phyloP scores from a whole-genome alignment of 2,113 vertebrate genomes.

The Notechis scutatus region DNA sequence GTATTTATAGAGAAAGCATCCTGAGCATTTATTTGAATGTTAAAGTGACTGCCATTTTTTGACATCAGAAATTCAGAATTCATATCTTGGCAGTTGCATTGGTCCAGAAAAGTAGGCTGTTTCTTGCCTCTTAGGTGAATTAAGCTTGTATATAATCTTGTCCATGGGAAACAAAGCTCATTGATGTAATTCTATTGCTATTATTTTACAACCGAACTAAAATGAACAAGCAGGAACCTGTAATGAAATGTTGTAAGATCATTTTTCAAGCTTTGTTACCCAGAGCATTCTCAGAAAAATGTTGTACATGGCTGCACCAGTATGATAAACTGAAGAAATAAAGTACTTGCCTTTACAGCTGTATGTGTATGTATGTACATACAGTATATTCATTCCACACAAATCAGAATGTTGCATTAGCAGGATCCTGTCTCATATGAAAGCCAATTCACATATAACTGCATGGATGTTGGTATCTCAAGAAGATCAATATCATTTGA shows the following conservation, averaged over 20 bases:
- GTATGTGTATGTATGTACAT: background rate
- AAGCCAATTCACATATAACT: background rate
- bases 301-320: background rate
- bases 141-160: background rate
- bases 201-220: background rate
- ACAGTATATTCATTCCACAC: background rate
- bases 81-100: background rate
- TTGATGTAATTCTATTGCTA: background rate
- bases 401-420: background rate
- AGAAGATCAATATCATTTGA: background rate
- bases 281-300: background rate
- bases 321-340: background rate
- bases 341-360: background rate
- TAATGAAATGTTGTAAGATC: background rate
- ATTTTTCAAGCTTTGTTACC: background rate
- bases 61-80: accelerated
- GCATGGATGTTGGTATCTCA: background rate
- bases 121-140: background rate
- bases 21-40: background rate
- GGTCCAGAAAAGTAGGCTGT: background rate
- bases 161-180: background rate
- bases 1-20: background rate
- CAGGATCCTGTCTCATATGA: background rate
- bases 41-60: background rate
- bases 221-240: background rate